These are phyloP conservation scores for Dysdera silvatica DNA, from an alignment of 1,140 invertebrate genomes.

Conservation along the genomic window DNA sequence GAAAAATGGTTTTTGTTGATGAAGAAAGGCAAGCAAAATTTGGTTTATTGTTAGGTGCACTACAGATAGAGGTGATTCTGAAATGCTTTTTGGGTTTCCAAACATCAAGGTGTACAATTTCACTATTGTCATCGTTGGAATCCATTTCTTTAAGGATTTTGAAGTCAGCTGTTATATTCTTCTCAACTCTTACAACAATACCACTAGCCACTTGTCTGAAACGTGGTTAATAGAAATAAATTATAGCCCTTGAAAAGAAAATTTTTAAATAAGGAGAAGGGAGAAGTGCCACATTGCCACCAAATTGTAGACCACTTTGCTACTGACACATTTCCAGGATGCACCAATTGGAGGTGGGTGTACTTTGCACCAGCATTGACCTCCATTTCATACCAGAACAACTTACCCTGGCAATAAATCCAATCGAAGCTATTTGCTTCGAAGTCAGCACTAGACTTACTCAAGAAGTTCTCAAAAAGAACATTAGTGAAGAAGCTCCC, in stretches of 20 bases:
- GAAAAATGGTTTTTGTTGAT: neutral
- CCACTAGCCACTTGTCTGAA: slow-evolving; percentile 1
- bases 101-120: neutral
- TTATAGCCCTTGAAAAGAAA: neutral
- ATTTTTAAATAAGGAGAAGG: neutral
- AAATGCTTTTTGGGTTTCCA: neutral
- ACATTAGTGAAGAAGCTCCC: no score
- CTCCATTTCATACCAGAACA: no score
- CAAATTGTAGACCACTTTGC: no score
- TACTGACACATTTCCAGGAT: no score
- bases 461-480: no score
- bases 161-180: neutral
- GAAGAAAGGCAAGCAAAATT: neutral
- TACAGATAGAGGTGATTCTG: neutral
- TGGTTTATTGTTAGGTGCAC: neutral
- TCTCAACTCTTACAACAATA: neutral
- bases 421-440: no score
- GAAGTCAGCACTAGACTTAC: no score
- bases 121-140: neutral
- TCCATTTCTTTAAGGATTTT: neutral
- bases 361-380: no score
- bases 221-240: neutral
- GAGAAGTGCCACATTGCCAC: no score
- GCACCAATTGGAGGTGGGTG: no score
- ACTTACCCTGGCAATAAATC: no score